Evolutionary conservation across 2,888 invertebrate species (phyloP), one percentile per base, ranked within the genome.

Genomic region (Nemoura dubitans): DNA sequence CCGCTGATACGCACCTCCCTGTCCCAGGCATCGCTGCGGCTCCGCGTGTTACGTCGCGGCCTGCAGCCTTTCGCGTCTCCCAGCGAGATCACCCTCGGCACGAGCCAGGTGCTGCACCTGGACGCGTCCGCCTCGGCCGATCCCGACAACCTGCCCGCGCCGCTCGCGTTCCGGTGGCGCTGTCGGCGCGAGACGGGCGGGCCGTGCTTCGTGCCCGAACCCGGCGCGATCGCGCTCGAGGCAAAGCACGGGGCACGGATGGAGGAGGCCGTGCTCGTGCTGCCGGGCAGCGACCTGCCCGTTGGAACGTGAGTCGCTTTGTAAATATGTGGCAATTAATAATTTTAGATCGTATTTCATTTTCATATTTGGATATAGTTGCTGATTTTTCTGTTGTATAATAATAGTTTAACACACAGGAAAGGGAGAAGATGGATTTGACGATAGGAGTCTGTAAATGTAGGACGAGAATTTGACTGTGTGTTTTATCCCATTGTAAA

Each of bases 51-150:
- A 0, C 43, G 27, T 0, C 82, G 83, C 59, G 88, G 88, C 14
- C 85, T 88, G 14, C 29, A 85, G 76, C 86, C 87, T 26, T 28
- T 80, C 10, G 43, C 87, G 16, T 29, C 85, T 14, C 27, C 80
- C n/a, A 86, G 59, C n/a, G 83, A 85, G 27, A n/a, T 87, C 3
- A 87, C 86, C 0, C 6, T 88, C 21, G 88, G 88, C 26, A 88
- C 88, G 2, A 86, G 83, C 36, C 88, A 88, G 26, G 29, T 36
- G 10, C 82, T 88, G 26, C 43, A 87, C 16, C 76, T 88, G 27
- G 88, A 88, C 80, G 88, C 87, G 7, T 87, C 87, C 21, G 29
- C 26, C 28, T 88, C 88, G 3, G 36, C 80, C 2, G 88, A 88
- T 30, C 76, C 86, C 25, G 88, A 88, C 78, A 86, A 76, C 14